Conservation (phyloP, 2,888 invertebrate genomes). For the Xestia xanthographa region DNA sequence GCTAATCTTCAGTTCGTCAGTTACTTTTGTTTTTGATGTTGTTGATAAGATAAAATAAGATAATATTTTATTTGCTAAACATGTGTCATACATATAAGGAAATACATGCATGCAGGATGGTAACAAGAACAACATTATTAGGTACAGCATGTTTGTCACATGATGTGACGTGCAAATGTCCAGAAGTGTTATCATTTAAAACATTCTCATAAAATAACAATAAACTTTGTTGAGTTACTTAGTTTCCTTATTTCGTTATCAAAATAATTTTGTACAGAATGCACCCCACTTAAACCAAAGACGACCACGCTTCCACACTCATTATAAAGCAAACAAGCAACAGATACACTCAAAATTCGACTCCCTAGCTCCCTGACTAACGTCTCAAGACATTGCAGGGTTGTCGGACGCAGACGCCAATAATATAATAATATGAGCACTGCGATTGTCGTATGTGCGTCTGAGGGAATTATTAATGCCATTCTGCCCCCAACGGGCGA, state of each 20-base stretch:
- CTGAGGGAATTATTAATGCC: slow-evolving; percentile 89
- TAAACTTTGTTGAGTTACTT: too few species aligned
- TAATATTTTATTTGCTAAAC: too few species aligned
- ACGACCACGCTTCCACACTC: neutral
- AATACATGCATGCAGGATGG: too few species aligned
- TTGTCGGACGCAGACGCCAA: slow-evolving; percentile 85
- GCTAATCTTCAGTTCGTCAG: neutral
- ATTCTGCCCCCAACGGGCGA: slow-evolving; percentile 76
- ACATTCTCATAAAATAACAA: too few species aligned
- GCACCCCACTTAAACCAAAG: neutral
- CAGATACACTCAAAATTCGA: slow-evolving; percentile 47
- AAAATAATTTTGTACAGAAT: neutral
- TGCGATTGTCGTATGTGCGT: slow-evolving; percentile 88
- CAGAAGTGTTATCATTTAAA: too few species aligned
- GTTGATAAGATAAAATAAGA: too few species aligned
- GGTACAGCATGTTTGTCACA: too few species aligned
- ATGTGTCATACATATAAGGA: too few species aligned
- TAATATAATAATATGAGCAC: slow-evolving; percentile 86
- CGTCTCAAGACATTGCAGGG: slow-evolving; percentile 86
- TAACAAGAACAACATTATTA: too few species aligned
- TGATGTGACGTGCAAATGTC: too few species aligned
- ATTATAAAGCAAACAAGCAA: slow-evolving; percentile 30
- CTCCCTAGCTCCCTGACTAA: slow-evolving; percentile 76
- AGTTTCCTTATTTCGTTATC: too few species aligned
- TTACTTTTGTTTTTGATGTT: neutral